These are phyloP conservation scores for Microctonus brassicae DNA, from an alignment of 2,888 invertebrate species.

Conservation along the genomic window DNA sequence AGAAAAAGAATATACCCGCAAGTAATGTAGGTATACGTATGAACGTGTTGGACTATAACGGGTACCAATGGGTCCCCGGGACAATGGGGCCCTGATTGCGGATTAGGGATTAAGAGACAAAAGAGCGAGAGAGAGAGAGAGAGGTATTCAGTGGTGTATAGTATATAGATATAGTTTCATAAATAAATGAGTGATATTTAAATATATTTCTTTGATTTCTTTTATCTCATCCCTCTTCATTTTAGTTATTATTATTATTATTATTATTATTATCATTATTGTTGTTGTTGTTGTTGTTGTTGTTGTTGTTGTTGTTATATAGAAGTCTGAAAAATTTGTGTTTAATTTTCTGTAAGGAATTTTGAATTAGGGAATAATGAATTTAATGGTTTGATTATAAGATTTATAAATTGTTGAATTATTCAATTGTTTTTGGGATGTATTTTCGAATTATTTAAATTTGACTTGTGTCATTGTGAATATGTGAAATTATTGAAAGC, in stretches of 20 bases:
- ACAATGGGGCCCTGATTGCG: slow-evolving; percentile 67
- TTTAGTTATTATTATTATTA: slow-evolving; percentile 10
- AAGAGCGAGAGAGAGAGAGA: slow-evolving; percentile 44
- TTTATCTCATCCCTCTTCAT: not conserved
- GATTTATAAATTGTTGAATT: too few relatives aligned
- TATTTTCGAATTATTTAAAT: too few relatives aligned
- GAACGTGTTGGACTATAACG: slow-evolving; percentile 48
- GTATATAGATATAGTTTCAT: slow-evolving; percentile 41
- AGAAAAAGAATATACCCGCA: not conserved
- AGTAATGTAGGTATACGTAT: slow-evolving; percentile 43
- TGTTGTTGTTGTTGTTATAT: too few relatives aligned
- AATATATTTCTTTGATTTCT: slow-evolving; percentile 6
- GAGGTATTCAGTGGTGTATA: not conserved
- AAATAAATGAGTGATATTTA: slow-evolving; percentile 42
- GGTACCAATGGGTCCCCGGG: slow-evolving; percentile 48
- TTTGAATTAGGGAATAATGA: too few relatives aligned
- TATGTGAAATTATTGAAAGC: too few relatives aligned
- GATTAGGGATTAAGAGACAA: slow-evolving; percentile 66
- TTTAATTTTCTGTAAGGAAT: too few relatives aligned
- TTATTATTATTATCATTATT: slow-evolving; percentile 10
- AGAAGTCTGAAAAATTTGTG: too few relatives aligned
- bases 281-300: too few relatives aligned
- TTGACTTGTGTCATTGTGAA: too few relatives aligned
- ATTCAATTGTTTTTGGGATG: too few relatives aligned
- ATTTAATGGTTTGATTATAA: too few relatives aligned